Percentiles rank a stretch among this genome's conserved stretches.
Evolutionary conservation across 2,113 vertebrate species (phyloP).

Genomic region (Hypomesus transpacificus): DNA sequence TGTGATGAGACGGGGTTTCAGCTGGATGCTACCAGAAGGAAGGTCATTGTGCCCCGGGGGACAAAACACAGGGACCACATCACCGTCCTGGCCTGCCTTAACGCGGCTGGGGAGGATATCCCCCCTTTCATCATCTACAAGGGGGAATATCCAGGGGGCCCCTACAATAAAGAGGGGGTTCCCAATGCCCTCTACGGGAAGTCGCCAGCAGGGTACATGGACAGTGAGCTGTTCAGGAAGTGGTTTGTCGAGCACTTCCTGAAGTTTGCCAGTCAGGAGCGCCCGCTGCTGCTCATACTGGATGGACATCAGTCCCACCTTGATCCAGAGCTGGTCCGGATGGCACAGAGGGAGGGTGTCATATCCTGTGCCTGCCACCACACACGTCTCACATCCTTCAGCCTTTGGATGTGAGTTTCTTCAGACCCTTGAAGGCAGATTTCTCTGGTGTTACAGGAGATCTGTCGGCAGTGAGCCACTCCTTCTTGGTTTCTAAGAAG

Average conservation of each 20-base stretch:
- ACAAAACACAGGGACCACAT: neutral
- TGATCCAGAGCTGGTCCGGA: neutral
- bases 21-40: neutral
- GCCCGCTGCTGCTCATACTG: conserved; percentile 7
- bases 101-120: conserved; percentile 6
- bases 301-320: conserved; percentile 6
- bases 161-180: neutral
- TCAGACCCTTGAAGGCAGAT: too few relatives aligned
- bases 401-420: conserved; percentile 10
- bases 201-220: neutral
- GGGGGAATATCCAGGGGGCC: neutral
- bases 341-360: conserved; percentile 10
- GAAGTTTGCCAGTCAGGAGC: neutral
- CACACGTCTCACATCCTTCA: conserved; percentile 11
- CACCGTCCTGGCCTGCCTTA: neutral
- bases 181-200: conserved; percentile 7
- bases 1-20: neutral
- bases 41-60: neutral
- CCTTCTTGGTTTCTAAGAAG: too few relatives aligned
- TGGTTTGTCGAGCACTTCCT: neutral
- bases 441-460: too few relatives aligned
- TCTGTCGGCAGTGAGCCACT: too few relatives aligned
- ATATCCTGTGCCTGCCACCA: neutral
- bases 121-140: conserved; percentile 1
- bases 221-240: conserved; percentile 1